Evolutionary conservation across 2,888 invertebrate genomes (phyloP).

Genomic region (Dolichopus griseipennis): DNA sequence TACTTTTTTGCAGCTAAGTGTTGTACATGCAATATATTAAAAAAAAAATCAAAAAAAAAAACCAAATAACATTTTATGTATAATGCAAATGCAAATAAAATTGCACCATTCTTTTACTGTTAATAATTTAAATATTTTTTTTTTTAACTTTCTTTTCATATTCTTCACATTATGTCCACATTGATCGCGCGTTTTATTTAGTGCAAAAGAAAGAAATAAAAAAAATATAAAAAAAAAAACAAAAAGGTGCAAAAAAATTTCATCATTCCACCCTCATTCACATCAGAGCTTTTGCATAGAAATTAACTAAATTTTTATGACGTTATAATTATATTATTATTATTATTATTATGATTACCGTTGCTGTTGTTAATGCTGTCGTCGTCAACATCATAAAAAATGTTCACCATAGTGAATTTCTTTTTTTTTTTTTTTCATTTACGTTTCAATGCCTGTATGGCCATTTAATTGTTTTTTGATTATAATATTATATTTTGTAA

Average conservation of each 20-base stretch:
- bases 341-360: neutral
- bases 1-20: no score
- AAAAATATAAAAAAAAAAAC: neutral
- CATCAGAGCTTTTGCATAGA: conserved; percentile 3
- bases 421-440: neutral
- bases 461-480: neutral
- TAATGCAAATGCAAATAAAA: neutral
- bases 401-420: no score
- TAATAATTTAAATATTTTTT: neutral
- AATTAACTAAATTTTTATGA: neutral
- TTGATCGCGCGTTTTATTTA: neutral
- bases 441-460: conserved; percentile 4
- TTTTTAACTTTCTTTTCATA: neutral
- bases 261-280: conserved; percentile 6
- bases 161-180: conserved; percentile 4
- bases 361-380: neutral
- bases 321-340: neutral
- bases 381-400: no score
- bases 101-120: neutral
- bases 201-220: neutral
- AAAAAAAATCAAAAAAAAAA: no score
- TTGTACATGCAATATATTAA: no score
- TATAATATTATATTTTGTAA: no score
- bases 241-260: conserved; percentile 1
- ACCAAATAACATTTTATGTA: neutral